phyloP scores from a whole-genome alignment of 1,140 invertebrate species.

The Leptopilina boulardi region DNA sequence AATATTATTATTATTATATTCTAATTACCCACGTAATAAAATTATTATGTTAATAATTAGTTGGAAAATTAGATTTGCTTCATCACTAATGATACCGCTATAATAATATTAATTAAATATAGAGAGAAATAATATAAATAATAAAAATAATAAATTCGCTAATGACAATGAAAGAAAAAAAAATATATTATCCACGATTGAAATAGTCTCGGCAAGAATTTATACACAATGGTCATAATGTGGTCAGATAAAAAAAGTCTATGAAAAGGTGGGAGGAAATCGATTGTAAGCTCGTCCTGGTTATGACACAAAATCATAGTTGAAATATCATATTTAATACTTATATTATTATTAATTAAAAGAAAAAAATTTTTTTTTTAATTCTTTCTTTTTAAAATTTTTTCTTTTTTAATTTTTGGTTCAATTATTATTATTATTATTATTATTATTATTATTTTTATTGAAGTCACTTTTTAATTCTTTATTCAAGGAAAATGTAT shows the following conservation, averaged over 20 bases:
- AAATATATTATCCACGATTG: neutral
- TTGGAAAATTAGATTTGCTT: too few relatives aligned
- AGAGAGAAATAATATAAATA: too few relatives aligned
- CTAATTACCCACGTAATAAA: too few relatives aligned
- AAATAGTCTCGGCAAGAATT: neutral
- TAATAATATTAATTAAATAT: too few relatives aligned
- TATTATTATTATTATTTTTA: too few relatives aligned
- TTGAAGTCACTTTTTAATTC: neutral
- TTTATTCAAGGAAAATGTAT: constrained; percentile 1
- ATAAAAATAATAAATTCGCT: too few relatives aligned
- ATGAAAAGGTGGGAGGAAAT: constrained; percentile 51
- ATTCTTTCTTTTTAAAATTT: neutral
- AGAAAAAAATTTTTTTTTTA: neutral
- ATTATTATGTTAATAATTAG: too few relatives aligned
- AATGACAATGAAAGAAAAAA: neutral
- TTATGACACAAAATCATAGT: constrained; percentile 53
- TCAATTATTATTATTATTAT: too few relatives aligned
- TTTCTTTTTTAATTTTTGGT: neutral
- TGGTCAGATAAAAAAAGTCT: constrained; percentile 12
- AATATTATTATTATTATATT: too few relatives aligned
- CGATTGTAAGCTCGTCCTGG: constrained; percentile 51
- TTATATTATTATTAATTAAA: too few relatives aligned
- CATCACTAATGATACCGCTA: too few relatives aligned
- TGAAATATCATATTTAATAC: neutral
- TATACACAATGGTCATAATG: neutral